These are phyloP conservation scores for Laticauda colubrina DNA, from an alignment of 2,113 vertebrate species.

Conservation along the genomic window DNA sequence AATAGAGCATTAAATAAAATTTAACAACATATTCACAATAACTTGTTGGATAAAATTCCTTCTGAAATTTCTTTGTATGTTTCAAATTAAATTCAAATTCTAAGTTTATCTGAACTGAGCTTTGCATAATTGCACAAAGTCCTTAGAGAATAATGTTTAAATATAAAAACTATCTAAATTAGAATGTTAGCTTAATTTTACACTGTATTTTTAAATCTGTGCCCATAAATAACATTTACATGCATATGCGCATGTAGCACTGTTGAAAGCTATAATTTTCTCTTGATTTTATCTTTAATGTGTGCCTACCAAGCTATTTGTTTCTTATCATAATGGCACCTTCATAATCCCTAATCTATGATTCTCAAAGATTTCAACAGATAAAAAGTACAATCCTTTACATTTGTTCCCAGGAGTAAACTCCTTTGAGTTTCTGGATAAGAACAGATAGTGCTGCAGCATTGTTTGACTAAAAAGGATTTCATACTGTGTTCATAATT, in stretches of 20 bases:
- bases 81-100: conserved; percentile 43
- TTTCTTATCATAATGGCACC: background rate
- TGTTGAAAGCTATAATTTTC: background rate
- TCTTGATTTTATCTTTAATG: background rate
- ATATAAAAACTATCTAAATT: background rate
- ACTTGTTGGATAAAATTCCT: conserved; percentile 32
- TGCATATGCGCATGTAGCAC: background rate
- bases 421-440: background rate
- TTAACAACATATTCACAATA: conserved; percentile 1
- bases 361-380: background rate
- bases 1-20: background rate
- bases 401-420: background rate
- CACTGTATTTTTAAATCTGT: background rate
- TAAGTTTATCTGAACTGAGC: conserved; percentile 14
- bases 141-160: background rate
- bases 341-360: background rate
- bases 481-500: background rate
- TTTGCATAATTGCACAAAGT: background rate
- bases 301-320: background rate
- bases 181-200: background rate
- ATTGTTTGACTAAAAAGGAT: background rate
- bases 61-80: conserved; percentile 25
- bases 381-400: background rate
- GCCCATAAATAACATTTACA: background rate
- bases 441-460: background rate